Base-by-base conservation (phyloP, 2,113 vertebrate genomes). In the Phalacrocorax aristotelis region DNA sequence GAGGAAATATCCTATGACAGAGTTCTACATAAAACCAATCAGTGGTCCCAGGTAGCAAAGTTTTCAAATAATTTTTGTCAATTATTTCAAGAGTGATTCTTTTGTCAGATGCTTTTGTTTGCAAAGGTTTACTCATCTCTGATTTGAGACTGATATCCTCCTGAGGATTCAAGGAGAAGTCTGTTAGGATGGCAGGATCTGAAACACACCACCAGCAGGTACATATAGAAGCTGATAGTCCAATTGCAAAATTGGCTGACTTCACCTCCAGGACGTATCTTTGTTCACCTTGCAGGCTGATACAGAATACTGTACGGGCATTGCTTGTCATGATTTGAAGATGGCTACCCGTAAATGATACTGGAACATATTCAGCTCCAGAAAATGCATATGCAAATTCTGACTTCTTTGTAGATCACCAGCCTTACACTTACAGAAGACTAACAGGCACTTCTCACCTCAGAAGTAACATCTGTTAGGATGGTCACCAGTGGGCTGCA, bases 401-500 rank as follows among this genome's bases (percentile, higher is more conserved):
- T 62, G 30, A 5, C 19, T 48, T 20, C 30, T 42, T 44, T 64
- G 36, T 22, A 25, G 32, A 13, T 58, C 34, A 69, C 5, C 7
- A 9, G 30, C 15, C 6, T 72, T 44, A 32, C 21, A 29, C 42
- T 27, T 46, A 26, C 6, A 62, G 60, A 54, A 54, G 18, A 48
- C 12, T 9, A 38, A 52, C 22, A 27, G 3, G 4, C 20, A 32
- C 10, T 77, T 77, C 17, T 8, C 34, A 32, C 9, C 21, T 48
- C 51, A 83, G 32, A 65, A 44, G 7, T 78, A 9, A 7, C 32
- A 25, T 25, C n/a, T 78, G 2, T 36, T 40, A 55, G 29, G 32
- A 10, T 20, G 32, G 11, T 16, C n/a, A 36, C 0, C 0, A 57
- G 25, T 3, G 3, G 10, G 75, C 40, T 61, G 4, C 29, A 68